phyloP scores from a whole-genome alignment of 2,797 vertebrate genomes.

The Enteromius radiatus region DNA sequence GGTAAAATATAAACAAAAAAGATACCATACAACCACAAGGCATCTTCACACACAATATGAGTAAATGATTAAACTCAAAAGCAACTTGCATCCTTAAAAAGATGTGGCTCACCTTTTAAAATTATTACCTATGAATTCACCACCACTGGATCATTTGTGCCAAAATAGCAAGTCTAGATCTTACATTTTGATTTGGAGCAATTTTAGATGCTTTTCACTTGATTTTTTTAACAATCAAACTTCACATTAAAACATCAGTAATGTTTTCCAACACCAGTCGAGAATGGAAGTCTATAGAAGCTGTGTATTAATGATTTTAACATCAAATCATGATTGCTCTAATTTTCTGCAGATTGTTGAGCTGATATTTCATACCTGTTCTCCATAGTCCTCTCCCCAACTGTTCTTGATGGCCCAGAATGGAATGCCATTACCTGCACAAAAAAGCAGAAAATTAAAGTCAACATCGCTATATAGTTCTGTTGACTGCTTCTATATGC shows the following conservation, averaged over 20 bases:
- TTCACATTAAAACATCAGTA: background rate
- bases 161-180: background rate
- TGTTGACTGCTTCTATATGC: background rate
- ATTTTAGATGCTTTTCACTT: background rate
- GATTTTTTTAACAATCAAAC: background rate
- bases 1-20: background rate
- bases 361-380: constrained; percentile 76
- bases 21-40: background rate
- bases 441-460: background rate
- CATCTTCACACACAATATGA: background rate
- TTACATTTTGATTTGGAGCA: background rate
- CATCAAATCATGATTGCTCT: background rate
- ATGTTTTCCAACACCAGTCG: background rate
- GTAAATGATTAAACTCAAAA: background rate
- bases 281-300: background rate
- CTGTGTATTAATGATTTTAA: background rate
- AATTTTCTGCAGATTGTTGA: background rate
- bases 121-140: background rate
- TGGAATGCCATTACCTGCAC: constrained; percentile 79
- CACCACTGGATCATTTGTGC: background rate
- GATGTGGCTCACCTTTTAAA: background rate
- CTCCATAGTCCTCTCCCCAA: constrained; percentile 91
- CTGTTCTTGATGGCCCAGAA: constrained; percentile 97
- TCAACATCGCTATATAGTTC: background rate
- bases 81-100: background rate